Conservation (phyloP, 2,888 invertebrate species). For the Axea sp. region DNA sequence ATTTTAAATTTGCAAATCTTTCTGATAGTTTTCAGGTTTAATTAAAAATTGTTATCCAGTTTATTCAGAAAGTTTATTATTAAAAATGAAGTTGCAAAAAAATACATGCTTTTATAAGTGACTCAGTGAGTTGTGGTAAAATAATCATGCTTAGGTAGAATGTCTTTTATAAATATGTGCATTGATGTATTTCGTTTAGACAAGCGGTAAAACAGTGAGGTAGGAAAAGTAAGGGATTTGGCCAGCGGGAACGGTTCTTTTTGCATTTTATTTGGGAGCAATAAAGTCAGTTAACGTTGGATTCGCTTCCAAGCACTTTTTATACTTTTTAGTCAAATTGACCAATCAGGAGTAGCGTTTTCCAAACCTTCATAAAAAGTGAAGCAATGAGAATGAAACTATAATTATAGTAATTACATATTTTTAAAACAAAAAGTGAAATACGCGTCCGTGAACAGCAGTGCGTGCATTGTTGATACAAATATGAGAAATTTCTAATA, state of each 20-base stretch:
- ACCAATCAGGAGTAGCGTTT: slow-evolving; percentile 20
- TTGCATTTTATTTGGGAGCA: slow-evolving; percentile 19
- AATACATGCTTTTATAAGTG: too few species aligned
- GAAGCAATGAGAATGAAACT: slow-evolving; percentile 8
- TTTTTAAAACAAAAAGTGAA: slow-evolving; percentile 14
- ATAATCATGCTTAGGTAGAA: too few species aligned
- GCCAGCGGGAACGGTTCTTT: neutral
- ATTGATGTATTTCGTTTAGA: neutral
- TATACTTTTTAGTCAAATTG: slow-evolving; percentile 27
- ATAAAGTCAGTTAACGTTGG: slow-evolving; percentile 8
- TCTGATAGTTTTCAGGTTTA: too few species aligned
- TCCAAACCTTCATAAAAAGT: slow-evolving; percentile 15
- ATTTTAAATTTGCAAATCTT: too few species aligned
- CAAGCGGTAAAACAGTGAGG: neutral
- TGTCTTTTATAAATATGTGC: neutral
- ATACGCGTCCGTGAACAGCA: neutral
- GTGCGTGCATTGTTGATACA: too few species aligned
- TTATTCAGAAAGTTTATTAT: too few species aligned
- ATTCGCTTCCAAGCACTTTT: slow-evolving; percentile 22
- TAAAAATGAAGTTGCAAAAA: too few species aligned
- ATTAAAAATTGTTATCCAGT: too few species aligned
- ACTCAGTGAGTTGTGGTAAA: too few species aligned
- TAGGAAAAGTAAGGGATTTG: neutral
- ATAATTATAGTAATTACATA: slow-evolving; percentile 26
- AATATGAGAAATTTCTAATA: too few species aligned